Conservation (phyloP, 2,888 invertebrate species). For the Tiphia femorata region DNA sequence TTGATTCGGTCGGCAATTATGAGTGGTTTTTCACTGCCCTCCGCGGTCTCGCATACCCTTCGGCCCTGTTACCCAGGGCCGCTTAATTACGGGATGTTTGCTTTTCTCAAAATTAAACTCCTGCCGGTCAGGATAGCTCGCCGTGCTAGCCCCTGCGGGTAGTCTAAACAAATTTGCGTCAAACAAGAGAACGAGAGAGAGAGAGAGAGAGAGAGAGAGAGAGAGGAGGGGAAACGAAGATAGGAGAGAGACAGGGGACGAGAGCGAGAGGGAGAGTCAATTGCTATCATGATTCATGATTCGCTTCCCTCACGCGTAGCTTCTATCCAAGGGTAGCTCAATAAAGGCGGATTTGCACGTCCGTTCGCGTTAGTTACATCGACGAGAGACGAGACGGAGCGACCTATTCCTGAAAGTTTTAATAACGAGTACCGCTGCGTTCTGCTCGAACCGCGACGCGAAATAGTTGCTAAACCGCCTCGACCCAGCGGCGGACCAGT, state of each 20-base stretch:
- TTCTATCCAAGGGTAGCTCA: conserved; percentile 1
- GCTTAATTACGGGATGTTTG: conserved; percentile 59
- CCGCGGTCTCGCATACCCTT: conserved; percentile 41
- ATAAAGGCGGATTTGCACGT: conserved; percentile 13
- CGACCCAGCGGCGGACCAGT: too few relatives aligned
- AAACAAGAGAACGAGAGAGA: conserved; percentile 32
- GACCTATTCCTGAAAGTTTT: conserved; percentile 10
- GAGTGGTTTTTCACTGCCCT: conserved; percentile 52
- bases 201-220: too few relatives aligned
- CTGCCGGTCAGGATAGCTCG: conserved; percentile 35
- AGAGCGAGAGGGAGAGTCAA: too few relatives aligned
- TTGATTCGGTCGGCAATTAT: conserved; percentile 58
- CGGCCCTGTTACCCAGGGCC: conserved; percentile 41
- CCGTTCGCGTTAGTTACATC: conserved; percentile 9
- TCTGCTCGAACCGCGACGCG: too few relatives aligned
- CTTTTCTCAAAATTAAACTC: conserved; percentile 62
- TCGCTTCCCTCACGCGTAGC: background rate
- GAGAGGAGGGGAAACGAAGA: too few relatives aligned
- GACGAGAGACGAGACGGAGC: too few relatives aligned
- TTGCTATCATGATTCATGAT: conserved; percentile 37
- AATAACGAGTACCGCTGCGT: too few relatives aligned
- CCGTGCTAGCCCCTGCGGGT: conserved; percentile 37
- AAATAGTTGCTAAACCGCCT: too few relatives aligned
- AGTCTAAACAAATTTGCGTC: conserved; percentile 53
- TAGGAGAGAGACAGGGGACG: too few relatives aligned